Evolutionary conservation across 2,797 vertebrate species (phyloP), one percentile per base, ranked within the genome.

Genomic region (Parotocinclus haroldoi): DNA sequence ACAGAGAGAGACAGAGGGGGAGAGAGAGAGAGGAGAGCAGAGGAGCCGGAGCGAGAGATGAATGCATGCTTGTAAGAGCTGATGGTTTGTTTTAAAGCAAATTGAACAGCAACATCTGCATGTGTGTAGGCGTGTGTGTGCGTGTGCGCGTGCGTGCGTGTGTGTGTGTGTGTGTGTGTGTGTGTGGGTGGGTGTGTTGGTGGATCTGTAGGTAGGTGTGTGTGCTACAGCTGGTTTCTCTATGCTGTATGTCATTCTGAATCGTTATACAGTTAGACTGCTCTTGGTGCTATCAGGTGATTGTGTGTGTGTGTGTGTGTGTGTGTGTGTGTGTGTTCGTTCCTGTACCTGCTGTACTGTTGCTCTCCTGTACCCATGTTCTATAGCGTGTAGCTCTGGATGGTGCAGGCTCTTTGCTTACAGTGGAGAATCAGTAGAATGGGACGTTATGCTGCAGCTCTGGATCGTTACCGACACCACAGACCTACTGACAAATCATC

Each of bases 1-100:
- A n/a, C n/a, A 67, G 66, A 55, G 71, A 60, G 69, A 67, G 63
- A 77, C 45, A 61, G 63, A 50, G 70, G 48, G 55, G 71, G 74
- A 71, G 64, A 77, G 69, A 59, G 63, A 53, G 73, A 71, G 52
- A 69, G 14, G 48, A 61, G 63, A 59, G 60, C 56, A 63, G 53
- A 64, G 71, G 63, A 62, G 68, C 60, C 45, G 54, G 53, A 70
- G 68, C 53, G 60, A 70, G 68, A 63, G 68, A 82, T 84, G 77
- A 82, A 81, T 87, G 78, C 86, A 79, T 73, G 87, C 83, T 69
- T 82, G 78, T 81, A 76, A 77, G 72, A 74, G 65, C 68, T 68
- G 64, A 68, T 48, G 59, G 72, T 68, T 63, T 68, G 70, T 72
- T 67, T 70, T 57, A 56, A 66, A 58, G 60, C 46, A 48, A 67